Percentiles rank a stretch among this genome's conserved stretches.
Evolutionary conservation across 2,888 invertebrate species (phyloP).

Genomic region (Stenichneumon culpator): DNA sequence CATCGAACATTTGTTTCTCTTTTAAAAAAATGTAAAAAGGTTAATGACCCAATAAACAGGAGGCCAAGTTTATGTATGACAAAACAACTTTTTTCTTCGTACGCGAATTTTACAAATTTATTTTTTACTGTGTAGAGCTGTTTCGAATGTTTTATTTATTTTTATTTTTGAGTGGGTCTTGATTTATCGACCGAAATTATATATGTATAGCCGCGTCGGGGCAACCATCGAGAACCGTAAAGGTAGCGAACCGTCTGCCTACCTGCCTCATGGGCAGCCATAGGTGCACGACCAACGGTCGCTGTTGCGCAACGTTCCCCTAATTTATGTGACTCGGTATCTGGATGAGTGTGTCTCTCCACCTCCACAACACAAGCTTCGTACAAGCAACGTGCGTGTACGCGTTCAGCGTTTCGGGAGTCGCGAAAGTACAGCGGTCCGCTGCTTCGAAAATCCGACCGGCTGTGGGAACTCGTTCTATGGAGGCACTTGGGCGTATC

Average conservation of each 20-base stretch:
- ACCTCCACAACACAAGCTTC: background rate
- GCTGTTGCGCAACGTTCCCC: conserved; percentile 57
- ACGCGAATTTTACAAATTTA: no score
- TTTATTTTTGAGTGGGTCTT: background rate
- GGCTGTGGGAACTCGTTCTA: conserved; percentile 45
- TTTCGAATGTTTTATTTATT: background rate
- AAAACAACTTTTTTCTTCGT: no score
- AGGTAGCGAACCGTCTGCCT: conserved; percentile 8
- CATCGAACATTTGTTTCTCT: no score
- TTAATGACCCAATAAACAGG: no score
- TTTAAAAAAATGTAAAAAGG: no score
- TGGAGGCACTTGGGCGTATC: conserved; percentile 45
- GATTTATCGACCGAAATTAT: background rate
- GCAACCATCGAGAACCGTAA: background rate
- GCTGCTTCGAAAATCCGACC: conserved; percentile 44
- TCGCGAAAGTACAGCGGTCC: conserved; percentile 2
- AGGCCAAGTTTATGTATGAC: no score
- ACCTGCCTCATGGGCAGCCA: conserved; percentile 14
- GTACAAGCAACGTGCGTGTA: background rate
- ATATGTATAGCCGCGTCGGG: background rate
- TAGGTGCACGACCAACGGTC: conserved; percentile 12
- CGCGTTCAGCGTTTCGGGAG: conserved; percentile 25
- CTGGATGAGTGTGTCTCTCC: conserved; percentile 24
- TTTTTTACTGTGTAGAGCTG: no score
- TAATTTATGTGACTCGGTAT: conserved; percentile 59